Percentiles rank a stretch among this genome's conserved stretches.
Evolutionary conservation across 2,797 vertebrate species (phyloP).

Genomic region (Xenopus petersii): DNA sequence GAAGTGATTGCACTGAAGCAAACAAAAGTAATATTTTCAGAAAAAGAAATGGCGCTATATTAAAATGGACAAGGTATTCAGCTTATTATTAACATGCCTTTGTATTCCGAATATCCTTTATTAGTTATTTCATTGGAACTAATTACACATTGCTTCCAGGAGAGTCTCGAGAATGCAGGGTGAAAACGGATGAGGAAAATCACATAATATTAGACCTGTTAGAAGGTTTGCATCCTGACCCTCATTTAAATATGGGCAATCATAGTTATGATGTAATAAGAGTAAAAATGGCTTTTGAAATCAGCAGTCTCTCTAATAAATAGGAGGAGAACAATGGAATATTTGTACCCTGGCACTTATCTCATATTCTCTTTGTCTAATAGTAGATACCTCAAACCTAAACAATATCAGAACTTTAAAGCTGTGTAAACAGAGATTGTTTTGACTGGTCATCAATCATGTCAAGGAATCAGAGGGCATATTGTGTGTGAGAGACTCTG

Average conservation of each 20-base stretch:
- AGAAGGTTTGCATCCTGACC: slow-evolving; percentile 31
- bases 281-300: slow-evolving; percentile 1
- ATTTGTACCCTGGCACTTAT: slow-evolving; percentile 46
- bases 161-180: slow-evolving; percentile 13
- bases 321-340: slow-evolving; percentile 51
- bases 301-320: slow-evolving; percentile 49
- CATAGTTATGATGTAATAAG: neutral
- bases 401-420: slow-evolving; percentile 66
- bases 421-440: slow-evolving; percentile 74
- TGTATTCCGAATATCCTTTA: slow-evolving; percentile 34
- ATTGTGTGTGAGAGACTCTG: slow-evolving; percentile 66
- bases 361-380: slow-evolving; percentile 70
- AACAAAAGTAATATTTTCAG: neutral
- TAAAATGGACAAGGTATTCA: slow-evolving; percentile 6
- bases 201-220: slow-evolving; percentile 35
- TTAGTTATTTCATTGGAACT: slow-evolving; percentile 38
- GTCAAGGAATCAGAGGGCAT: slow-evolving; percentile 68
- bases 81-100: slow-evolving; percentile 25
- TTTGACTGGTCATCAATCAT: slow-evolving; percentile 77
- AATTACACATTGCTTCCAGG: slow-evolving; percentile 41
- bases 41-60: neutral
- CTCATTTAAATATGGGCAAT: slow-evolving; percentile 40
- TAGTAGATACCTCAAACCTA: slow-evolving; percentile 66
- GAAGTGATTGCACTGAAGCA: no score
- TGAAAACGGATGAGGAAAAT: slow-evolving; percentile 9